phyloP scores from a whole-genome alignment of 1,140 invertebrate genomes.

The Protaetia brevitarsis region DNA sequence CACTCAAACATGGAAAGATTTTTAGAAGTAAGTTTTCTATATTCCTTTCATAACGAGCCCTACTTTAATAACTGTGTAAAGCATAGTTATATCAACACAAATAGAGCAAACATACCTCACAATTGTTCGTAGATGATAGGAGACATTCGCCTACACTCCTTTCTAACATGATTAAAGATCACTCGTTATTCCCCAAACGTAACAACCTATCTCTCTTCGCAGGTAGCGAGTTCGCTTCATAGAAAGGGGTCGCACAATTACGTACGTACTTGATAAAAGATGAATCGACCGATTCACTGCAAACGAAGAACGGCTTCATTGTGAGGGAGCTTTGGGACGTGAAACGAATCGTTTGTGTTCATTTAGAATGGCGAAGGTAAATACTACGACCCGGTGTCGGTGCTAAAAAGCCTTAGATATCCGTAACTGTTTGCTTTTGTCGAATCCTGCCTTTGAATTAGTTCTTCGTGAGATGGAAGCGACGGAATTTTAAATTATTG shows the following conservation, averaged over 20 bases:
- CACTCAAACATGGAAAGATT: too few species aligned
- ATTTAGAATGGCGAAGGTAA: not conserved
- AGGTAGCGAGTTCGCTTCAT: not conserved
- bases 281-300: not conserved
- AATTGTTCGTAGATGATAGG: too few species aligned
- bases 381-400: not conserved
- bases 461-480: not conserved
- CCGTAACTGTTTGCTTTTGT: not conserved
- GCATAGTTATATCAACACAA: too few species aligned
- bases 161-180: too few species aligned
- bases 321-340: not conserved
- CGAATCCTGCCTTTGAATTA: not conserved
- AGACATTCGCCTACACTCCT: too few species aligned
- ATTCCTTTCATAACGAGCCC: too few species aligned
- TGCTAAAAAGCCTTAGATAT: not conserved
- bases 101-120: too few species aligned
- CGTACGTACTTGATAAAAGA: constrained; percentile 15
- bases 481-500: too few species aligned
- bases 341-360: constrained; percentile 8
- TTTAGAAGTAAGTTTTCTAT: too few species aligned
- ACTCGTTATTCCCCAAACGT: too few species aligned
- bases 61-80: too few species aligned
- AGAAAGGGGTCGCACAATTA: constrained; percentile 1
- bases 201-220: too few species aligned
- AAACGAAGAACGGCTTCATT: not conserved